phyloP scores from a whole-genome alignment of 2,888 invertebrate genomes.

The Melipona beecheii region DNA sequence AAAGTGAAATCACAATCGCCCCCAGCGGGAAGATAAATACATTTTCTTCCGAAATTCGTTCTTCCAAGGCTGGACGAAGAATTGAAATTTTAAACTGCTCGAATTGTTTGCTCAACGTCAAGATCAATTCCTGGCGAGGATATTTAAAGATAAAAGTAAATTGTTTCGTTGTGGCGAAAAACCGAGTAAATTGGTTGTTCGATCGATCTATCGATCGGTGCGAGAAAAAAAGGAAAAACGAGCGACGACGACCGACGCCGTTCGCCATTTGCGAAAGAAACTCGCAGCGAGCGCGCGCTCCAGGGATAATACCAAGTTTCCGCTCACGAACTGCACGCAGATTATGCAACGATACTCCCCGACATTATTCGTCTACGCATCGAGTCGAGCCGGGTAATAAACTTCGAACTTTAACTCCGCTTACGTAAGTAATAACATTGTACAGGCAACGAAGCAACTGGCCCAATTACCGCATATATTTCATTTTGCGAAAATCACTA shows the following conservation, averaged over 20 bases:
- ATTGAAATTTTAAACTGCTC: not conserved
- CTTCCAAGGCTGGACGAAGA: too few species aligned
- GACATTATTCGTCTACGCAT: conserved; percentile 33
- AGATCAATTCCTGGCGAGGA: not conserved
- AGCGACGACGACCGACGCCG: not conserved
- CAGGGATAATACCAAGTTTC: conserved; percentile 42
- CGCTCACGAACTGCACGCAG: conserved; percentile 30
- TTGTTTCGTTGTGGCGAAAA: too few species aligned
- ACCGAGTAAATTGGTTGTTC: not conserved
- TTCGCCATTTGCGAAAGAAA: not conserved
- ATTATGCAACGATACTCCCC: conserved; percentile 40
- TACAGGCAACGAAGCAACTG: not conserved
- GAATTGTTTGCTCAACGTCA: not conserved
- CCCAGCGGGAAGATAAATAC: too few species aligned
- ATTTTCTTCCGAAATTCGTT: not conserved
- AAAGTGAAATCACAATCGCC: too few species aligned
- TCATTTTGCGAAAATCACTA: not conserved
- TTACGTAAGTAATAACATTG: conserved; percentile 9
- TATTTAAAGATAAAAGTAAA: not conserved
- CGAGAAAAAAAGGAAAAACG: not conserved
- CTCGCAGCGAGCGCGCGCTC: not conserved
- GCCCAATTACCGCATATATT: conserved; percentile 6
- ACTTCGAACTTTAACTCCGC: conserved; percentile 32
- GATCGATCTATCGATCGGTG: not conserved
- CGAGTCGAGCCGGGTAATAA: conserved; percentile 12